Base-by-base conservation (phyloP, 1,140 invertebrate species). In the Drosophila albomicans region DNA sequence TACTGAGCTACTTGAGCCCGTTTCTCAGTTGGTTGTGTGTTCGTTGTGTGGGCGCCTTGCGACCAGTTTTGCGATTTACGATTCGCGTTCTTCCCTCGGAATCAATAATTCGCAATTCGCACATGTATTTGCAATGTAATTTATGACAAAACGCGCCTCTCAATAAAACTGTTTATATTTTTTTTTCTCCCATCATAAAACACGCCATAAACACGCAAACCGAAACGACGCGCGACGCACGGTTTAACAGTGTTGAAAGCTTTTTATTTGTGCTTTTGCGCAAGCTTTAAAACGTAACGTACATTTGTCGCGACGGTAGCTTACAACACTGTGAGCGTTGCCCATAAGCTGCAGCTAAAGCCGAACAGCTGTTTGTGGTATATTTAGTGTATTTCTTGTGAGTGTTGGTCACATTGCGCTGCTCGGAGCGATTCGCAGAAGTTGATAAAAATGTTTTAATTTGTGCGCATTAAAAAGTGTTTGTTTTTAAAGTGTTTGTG, bases 31-130 rank as follows among this genome's bases (percentile, higher is more conserved):
- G 56, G n/a, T 15, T 35, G 3, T 16, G 30, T 32, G 13, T 52
- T 35, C n/a, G 59, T 28, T 51, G 64, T 62, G 65, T 74, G 68
- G 67, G 61, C 59, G 61, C 51, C 58, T 54, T 51, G 58, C 51
- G 66, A 75, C 51, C 32, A 49, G 59, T 52, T 68, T 68, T 58
- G 38, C 54, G 25, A 54, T 68, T 68, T 58, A 30, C 54, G 25
- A 54, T 41, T 76, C 45, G 67, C 51, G 54, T 46, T 71, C 65
- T 75, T 35, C 56, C 20, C 20, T 25, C 3, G 20, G 20, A 72
- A 76, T 72, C 69, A 72, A 76, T 76, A 70, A 70, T 58, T 75
- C n/a, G 65, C 32, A 43, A 64, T 64, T 63, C 63, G 20, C 45
- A 51, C 20, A 54, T 38, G 35, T 59, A 38, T 38, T 57, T 38